These are phyloP conservation scores for Lates japonicus DNA, from an alignment of 2,797 vertebrate genomes.

Conservation along the genomic window DNA sequence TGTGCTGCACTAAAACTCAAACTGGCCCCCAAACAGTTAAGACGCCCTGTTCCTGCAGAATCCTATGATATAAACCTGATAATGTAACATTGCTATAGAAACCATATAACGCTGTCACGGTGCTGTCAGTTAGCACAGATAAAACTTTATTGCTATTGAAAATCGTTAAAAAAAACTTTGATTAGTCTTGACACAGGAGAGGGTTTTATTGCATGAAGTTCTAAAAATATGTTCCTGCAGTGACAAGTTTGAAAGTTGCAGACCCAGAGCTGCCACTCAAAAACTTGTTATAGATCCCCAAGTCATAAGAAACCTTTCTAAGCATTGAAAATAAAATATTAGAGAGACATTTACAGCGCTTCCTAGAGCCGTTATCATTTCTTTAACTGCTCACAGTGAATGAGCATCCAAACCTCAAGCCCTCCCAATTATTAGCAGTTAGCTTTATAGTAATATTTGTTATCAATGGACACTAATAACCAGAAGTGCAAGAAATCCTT, in stretches of 20 bases:
- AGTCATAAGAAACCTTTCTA: slow-evolving; percentile 19
- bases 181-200: neutral
- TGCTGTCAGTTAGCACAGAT: neutral
- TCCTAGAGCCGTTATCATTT: neutral
- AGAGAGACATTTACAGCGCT: slow-evolving; percentile 5
- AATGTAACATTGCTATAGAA: neutral
- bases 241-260: slow-evolving; percentile 13
- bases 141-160: slow-evolving; percentile 2
- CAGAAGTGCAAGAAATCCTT: neutral
- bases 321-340: neutral
- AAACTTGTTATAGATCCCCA: slow-evolving; percentile 14
- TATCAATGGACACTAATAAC: neutral
- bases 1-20: slow-evolving; percentile 10
- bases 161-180: neutral
- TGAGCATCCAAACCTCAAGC: neutral
- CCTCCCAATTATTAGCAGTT: neutral
- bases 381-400: neutral
- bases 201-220: slow-evolving; percentile 14
- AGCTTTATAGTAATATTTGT: neutral
- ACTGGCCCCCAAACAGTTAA: neutral
- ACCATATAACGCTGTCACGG: neutral
- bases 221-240: slow-evolving; percentile 16
- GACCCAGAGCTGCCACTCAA: slow-evolving; percentile 2
- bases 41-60: neutral
- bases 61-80: neutral